Conservation (phyloP, 2,797 vertebrate genomes). For the Myotis daubentonii region DNA sequence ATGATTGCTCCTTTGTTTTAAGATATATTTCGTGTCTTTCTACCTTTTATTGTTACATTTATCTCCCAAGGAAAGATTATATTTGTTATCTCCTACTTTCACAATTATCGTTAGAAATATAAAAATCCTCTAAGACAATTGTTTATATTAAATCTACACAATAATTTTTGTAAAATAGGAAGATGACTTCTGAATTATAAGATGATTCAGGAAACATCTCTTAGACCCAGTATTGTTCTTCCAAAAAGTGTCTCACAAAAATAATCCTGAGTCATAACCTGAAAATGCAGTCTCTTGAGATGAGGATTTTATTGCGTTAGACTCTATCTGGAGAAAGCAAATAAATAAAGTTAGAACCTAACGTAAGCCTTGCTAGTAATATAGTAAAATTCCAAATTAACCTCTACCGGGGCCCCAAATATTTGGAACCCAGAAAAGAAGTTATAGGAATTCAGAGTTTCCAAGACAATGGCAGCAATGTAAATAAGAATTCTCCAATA, state of each 20-base stretch:
- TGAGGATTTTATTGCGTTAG: neutral
- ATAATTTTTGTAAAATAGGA: neutral
- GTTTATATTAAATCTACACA: neutral
- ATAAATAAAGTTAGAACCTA: neutral
- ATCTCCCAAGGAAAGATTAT: neutral
- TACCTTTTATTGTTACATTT: neutral
- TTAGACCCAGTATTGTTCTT: neutral
- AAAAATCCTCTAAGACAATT: neutral
- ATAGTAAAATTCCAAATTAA: neutral
- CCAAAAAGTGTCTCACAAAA: conserved; percentile 34
- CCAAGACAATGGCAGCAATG: neutral
- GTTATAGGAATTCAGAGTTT: neutral
- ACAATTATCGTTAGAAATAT: neutral
- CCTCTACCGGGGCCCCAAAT: neutral
- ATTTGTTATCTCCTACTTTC: neutral
- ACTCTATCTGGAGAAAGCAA: neutral
- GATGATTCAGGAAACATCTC: neutral
- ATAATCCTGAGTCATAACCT: neutral
- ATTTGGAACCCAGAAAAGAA: neutral
- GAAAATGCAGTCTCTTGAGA: neutral
- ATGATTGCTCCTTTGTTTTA: neutral
- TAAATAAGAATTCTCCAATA: neutral
- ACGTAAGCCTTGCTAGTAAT: neutral
- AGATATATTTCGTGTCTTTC: neutral
- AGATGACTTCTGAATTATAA: conserved; percentile 6